phyloP scores from a whole-genome alignment of 2,797 vertebrate species.

The Sebastes kiyomatsui region DNA sequence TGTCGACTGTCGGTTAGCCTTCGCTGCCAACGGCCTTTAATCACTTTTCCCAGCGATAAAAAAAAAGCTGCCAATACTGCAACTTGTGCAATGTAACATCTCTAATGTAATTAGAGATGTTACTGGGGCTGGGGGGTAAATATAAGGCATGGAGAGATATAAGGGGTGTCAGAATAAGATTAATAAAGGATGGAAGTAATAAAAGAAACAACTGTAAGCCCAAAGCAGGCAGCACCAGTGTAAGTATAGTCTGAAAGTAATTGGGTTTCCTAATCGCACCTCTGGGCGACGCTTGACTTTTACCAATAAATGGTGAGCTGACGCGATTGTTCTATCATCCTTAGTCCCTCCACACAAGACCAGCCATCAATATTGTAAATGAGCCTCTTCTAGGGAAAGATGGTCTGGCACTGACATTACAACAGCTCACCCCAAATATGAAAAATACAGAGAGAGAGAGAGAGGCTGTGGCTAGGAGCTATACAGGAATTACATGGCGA shows the following conservation, averaged over 20 bases:
- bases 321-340: slow-evolving; percentile 82
- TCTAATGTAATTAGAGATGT: no score
- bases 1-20: slow-evolving; percentile 61
- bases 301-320: slow-evolving; percentile 81
- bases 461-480: slow-evolving; percentile 67
- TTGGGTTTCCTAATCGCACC: slow-evolving; percentile 85
- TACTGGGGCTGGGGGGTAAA: neutral
- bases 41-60: slow-evolving; percentile 55
- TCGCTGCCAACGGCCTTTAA: slow-evolving; percentile 64
- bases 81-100: slow-evolving; percentile 56
- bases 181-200: slow-evolving; percentile 80
- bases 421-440: slow-evolving; percentile 76
- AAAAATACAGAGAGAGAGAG: slow-evolving; percentile 68
- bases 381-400: slow-evolving; percentile 71
- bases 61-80: slow-evolving; percentile 48
- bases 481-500: slow-evolving; percentile 66
- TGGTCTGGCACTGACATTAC: slow-evolving; percentile 67
- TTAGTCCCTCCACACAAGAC: slow-evolving; percentile 66
- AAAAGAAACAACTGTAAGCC: slow-evolving; percentile 82
- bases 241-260: slow-evolving; percentile 81
- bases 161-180: slow-evolving; percentile 71
- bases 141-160: slow-evolving; percentile 34
- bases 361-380: slow-evolving; percentile 84
- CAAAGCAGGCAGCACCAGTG: slow-evolving; percentile 66
- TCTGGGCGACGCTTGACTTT: slow-evolving; percentile 81